phyloP scores from a whole-genome alignment of 2,888 invertebrate genomes.

The Stenotaenia linearis region DNA sequence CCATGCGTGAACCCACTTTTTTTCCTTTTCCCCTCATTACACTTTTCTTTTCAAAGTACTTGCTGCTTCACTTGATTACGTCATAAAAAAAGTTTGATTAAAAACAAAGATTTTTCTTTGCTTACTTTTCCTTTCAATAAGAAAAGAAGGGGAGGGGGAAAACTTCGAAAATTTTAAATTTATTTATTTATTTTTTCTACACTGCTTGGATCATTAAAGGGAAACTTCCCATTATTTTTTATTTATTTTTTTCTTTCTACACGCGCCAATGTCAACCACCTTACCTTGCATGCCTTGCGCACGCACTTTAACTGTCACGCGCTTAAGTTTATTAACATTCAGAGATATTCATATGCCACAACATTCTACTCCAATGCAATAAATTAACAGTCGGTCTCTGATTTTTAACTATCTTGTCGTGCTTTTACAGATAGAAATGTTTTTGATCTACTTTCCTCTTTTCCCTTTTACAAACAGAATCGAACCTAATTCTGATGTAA shows the following conservation, averaged over 20 bases:
- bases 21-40: not conserved
- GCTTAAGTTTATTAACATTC: conserved; percentile 8
- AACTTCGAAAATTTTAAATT: not conserved
- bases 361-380: not conserved
- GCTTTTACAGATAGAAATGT: not conserved
- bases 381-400: not conserved
- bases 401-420: not conserved
- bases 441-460: conserved; percentile 17
- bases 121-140: no score
- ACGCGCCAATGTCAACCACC: conserved; percentile 20
- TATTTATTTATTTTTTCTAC: not conserved
- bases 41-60: not conserved
- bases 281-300: not conserved
- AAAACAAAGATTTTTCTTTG: no score
- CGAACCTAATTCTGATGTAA: not conserved
- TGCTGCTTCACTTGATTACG: not conserved
- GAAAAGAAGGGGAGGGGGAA: not conserved
- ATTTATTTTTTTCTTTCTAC: not conserved
- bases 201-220: conserved; percentile 4
- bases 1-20: not conserved
- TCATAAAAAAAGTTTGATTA: conserved; percentile 12
- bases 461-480: not conserved
- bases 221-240: not conserved
- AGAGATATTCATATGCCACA: not conserved
- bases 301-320: not conserved